Evolutionary conservation across 2,797 vertebrate genomes (phyloP).

Genomic region (Propithecus perrieri): DNA sequence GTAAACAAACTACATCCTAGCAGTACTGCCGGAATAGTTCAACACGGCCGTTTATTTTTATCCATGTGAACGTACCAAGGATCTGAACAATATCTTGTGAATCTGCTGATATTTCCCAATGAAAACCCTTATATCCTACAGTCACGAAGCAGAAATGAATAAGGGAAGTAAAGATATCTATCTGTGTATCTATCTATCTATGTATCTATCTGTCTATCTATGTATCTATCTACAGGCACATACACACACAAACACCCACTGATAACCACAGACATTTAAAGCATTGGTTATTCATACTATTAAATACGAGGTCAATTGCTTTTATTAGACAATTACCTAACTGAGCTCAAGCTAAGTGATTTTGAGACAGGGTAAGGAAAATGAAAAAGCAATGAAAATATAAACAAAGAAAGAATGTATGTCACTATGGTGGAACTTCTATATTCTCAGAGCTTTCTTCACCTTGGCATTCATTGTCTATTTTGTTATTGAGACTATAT

Average conservation of each 20-base stretch:
- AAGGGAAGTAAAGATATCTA: neutral
- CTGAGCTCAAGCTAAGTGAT: neutral
- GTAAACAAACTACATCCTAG: neutral
- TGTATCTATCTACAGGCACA: neutral
- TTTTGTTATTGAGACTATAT: neutral
- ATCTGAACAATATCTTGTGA: neutral
- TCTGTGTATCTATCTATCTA: neutral
- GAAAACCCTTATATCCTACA: neutral
- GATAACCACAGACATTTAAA: neutral
- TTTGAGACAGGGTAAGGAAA: neutral
- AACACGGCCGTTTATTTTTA: neutral
- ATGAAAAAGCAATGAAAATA: neutral
- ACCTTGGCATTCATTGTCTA: neutral
- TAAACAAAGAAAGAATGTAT: neutral
- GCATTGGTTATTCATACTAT: neutral
- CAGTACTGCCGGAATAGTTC: neutral
- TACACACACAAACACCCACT: rapidly evolving
- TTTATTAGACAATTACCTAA: neutral
- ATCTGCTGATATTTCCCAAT: neutral
- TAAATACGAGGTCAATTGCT: neutral
- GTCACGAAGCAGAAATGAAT: neutral
- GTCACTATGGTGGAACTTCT: neutral
- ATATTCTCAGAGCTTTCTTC: neutral
- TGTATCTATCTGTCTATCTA: neutral
- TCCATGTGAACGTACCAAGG: neutral